Evolutionary conservation across 1,140 invertebrate species (phyloP), one percentile per base, ranked within the genome.

Genomic region (Cyphomyrmex costatus): DNA sequence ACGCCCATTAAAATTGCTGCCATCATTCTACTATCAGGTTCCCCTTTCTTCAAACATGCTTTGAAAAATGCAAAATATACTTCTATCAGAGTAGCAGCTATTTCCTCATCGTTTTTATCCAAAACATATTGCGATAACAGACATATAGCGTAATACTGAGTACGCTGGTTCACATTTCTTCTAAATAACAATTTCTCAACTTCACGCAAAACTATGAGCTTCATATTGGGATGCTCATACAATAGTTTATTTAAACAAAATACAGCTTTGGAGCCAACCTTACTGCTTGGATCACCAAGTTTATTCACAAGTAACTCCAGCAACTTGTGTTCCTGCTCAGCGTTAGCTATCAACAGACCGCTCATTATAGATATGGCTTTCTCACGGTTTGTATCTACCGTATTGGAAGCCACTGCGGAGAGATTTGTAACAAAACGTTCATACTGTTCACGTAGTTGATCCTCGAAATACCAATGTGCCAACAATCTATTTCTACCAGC

Each of bases 11-110:
- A 95, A 21, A 99, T 96, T 1, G 97, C 98, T 85, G 97, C 97
- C 97, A 99, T 98, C 95, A 99, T 97, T 92, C 98, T 97, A 60
- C 97, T 98, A 92, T 99, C 98, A 0, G 99, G 97, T 88, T 99
- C 98, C 30, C 98, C 98, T 96, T 97, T 98, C 93, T 98, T 98
- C 19, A 98, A 96, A 61, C 97, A 97, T 66, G 98, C 98, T 95
- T 99, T 99, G 95, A 99, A 99, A 92, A 99, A 98, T 0, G 98
- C 97, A 93, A 99, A 99, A 94, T 99, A 99, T n/a, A 99, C 97
- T 76, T 97, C 96, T 14, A 99, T 97, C 19, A 99, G 95, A 89
- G 96, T 97, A 85, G 96, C 96, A 0, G 99, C 98, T 21, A 99
- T 95, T 71, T 97, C 96, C 3, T 95, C 95, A 70, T 98, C 97